Conservation (phyloP, 2,888 invertebrate genomes). For the Mesorhabditis sp. region DNA sequence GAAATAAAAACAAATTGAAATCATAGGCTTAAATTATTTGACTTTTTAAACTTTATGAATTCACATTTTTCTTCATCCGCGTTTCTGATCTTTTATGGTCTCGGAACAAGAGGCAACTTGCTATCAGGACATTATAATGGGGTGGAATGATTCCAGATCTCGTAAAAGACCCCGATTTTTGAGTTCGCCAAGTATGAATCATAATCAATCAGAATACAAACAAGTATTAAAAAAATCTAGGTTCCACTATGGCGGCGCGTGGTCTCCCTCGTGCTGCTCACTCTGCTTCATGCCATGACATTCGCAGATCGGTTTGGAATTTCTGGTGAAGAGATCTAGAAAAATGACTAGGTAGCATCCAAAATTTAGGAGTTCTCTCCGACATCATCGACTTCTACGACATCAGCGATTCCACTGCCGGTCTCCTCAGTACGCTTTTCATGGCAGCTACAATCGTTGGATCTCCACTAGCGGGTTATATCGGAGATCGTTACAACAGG, state of each 20-base stretch:
- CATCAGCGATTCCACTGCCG: conserved; percentile 76
- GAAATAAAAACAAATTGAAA: too few relatives aligned
- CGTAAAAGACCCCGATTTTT: too few relatives aligned
- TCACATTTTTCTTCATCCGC: too few relatives aligned
- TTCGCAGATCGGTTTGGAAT: conserved; percentile 2
- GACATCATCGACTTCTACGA: conserved; percentile 74
- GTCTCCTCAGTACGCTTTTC: conserved; percentile 88
- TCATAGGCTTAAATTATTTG: too few relatives aligned
- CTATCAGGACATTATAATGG: too few relatives aligned
- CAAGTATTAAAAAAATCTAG: not conserved
- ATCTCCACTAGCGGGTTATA: conserved; percentile 92
- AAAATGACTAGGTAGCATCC: too few relatives aligned
- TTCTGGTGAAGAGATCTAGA: not conserved
- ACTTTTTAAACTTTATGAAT: too few relatives aligned
- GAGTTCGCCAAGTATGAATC: too few relatives aligned
- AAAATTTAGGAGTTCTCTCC: conserved; percentile 73
- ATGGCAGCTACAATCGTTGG: conserved; percentile 94
- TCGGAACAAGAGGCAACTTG: too few relatives aligned
- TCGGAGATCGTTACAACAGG: conserved; percentile 77
- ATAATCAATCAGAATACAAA: too few relatives aligned
- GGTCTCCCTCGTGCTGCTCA: not conserved
- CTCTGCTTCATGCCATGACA: not conserved
- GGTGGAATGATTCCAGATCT: too few relatives aligned
- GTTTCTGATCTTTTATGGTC: too few relatives aligned
- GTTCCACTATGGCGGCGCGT: not conserved